A percentile compares a stretch with the other conserved stretches of the same genome.
phyloP scores from a whole-genome alignment of 2,797 vertebrate species.

The Arnoldichthys spilopterus region DNA sequence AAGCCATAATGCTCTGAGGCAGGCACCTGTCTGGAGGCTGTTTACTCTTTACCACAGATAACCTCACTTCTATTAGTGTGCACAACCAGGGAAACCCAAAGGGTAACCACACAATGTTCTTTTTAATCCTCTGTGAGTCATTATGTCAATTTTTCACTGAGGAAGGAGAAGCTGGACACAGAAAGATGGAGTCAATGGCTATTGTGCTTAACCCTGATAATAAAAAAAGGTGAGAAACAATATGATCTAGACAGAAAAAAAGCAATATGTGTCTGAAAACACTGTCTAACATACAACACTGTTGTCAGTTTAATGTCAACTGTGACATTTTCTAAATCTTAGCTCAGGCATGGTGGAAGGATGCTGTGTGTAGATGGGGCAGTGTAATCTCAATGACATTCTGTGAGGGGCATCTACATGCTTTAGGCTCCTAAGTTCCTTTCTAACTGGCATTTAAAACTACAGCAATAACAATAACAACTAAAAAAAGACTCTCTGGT shows the following conservation, averaged over 20 bases:
- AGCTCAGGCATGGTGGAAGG: neutral
- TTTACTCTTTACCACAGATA: slow-evolving; percentile 1
- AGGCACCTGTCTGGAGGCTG: neutral
- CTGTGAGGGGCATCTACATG: slow-evolving; percentile 26
- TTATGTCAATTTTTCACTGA: neutral
- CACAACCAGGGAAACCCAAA: too few species aligned
- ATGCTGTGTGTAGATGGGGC: neutral
- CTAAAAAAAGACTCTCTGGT: slow-evolving; percentile 42
- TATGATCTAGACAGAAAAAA: neutral
- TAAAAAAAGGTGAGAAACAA: neutral
- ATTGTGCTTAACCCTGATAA: neutral
- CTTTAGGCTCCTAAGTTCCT: slow-evolving; percentile 18
- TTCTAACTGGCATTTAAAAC: slow-evolving; percentile 43
- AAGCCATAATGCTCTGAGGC: neutral
- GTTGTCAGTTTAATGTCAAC: neutral
- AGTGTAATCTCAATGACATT: slow-evolving; percentile 37
- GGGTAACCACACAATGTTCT: neutral
- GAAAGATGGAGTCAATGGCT: neutral
- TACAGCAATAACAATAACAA: slow-evolving; percentile 35
- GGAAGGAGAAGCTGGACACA: too few species aligned
- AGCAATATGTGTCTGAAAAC: neutral
- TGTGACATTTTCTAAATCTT: slow-evolving; percentile 35
- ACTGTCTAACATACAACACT: too few species aligned
- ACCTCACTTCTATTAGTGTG: neutral
- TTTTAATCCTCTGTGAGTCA: neutral